phyloP scores from a whole-genome alignment of 2,888 invertebrate species.

The Agrypnus murinus region DNA sequence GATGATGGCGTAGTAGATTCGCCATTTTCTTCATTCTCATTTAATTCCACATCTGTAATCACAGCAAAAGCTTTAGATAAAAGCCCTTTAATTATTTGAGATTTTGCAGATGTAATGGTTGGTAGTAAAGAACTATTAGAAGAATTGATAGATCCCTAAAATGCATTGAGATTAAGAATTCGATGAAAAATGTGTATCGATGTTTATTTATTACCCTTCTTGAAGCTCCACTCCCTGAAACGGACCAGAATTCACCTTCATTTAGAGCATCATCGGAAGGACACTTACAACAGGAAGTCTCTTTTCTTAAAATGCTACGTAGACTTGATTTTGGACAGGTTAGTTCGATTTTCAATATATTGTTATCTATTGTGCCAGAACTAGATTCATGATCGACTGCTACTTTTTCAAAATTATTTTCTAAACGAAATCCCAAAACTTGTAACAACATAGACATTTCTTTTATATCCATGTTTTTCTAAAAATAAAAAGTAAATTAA shows the following conservation, averaged over 20 bases:
- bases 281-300: conserved; percentile 12
- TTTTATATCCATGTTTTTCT: conserved; percentile 26
- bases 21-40: neutral
- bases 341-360: conserved; percentile 1
- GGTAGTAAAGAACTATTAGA: conserved; percentile 33
- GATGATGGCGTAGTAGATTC: neutral
- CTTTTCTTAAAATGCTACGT: neutral
- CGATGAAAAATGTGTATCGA: too few relatives aligned
- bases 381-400: neutral
- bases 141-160: conserved; percentile 22
- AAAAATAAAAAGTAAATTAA: neutral
- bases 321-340: conserved; percentile 26
- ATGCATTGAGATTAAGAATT: too few relatives aligned
- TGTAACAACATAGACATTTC: conserved; percentile 27
- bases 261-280: conserved; percentile 11
- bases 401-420: conserved; percentile 25
- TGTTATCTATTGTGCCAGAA: neutral
- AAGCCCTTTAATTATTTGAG: neutral
- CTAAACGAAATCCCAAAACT: conserved; percentile 32
- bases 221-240: conserved; percentile 17
- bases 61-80: conserved; percentile 14
- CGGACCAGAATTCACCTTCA: conserved; percentile 27
- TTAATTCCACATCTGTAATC: neutral
- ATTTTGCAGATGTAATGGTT: conserved; percentile 21
- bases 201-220: too few relatives aligned